Evolutionary conservation across 2,888 invertebrate species (phyloP), one percentile per base, ranked within the genome.

Genomic region (Atrina japonica): DNA sequence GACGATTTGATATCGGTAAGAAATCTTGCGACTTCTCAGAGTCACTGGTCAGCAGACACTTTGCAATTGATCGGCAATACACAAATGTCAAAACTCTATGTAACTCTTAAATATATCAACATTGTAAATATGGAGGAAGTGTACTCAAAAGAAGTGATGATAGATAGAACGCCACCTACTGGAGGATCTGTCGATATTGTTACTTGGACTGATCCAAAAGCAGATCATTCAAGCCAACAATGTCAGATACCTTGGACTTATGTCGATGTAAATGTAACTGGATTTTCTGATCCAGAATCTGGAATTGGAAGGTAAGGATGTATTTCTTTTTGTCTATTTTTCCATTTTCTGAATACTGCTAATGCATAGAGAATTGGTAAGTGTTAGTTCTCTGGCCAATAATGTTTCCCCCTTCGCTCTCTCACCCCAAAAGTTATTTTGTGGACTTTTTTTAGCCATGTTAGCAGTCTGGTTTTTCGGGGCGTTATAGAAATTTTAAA

Each of bases 221-320:
- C 29, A 3, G 29, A 25, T 18, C 47, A 14, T 9, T 21, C 21
- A 0, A 18, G 29, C 3, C 50, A 43, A 35, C 27, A 23, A 59
- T 81, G 81, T 30, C 81, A 81, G 63, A 50, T 77, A 23, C 77
- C 79, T 11, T 53, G 58, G 45, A 61, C 74, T 0, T 80, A 74
- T 63, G 71, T 75, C 11, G 78, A 81, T 50, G 43, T 79, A 7
- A 30, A 18, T 2, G 14, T 71, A 0, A 41, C 53, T 23, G 69
- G 29, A 11, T 40, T 71, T 14, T 27, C 27, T n/a, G 81, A 81
- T 49, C 23, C 47, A 2, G 79, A 81, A 63, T 70, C 76, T 21
- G 67, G 53, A 1, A 73, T 81, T 53, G 70, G 72, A 43, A 65
- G 64, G 65, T 70, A 53, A 14, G 35, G 35, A 9, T 29, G n/a